These are phyloP conservation scores for Lasioglossum baleicum DNA, from an alignment of 1,140 invertebrate genomes.

Conservation along the genomic window DNA sequence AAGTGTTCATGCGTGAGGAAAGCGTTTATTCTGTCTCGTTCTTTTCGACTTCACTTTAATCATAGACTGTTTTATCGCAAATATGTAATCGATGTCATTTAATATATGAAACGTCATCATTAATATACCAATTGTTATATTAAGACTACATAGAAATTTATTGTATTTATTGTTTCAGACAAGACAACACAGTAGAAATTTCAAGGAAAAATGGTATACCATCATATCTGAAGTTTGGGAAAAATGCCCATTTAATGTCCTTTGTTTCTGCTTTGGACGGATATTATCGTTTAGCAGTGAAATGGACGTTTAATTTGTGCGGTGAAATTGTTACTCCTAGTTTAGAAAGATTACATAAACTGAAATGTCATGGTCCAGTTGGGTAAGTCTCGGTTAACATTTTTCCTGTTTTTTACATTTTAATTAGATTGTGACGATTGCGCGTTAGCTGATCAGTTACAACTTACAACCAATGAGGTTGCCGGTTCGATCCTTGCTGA, in stretches of 20 bases:
- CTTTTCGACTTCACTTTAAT: too few species aligned
- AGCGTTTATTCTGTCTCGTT: too few species aligned
- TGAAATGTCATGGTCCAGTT: conserved; percentile 94
- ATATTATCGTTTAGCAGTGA: conserved; percentile 92
- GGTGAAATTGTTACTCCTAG: conserved; percentile 89
- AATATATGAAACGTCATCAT: too few species aligned
- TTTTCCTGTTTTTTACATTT: too few species aligned
- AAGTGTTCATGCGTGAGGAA: too few species aligned
- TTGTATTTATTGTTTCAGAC: conserved; percentile 58
- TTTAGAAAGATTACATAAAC: conserved; percentile 84
- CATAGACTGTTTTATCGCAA: too few species aligned
- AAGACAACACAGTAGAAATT: conserved; percentile 88
- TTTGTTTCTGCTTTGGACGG: conserved; percentile 92
- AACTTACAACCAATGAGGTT: too few species aligned
- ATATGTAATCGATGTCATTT: too few species aligned
- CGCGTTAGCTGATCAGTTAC: too few species aligned
- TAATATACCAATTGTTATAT: too few species aligned
- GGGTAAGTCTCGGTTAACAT: conserved; percentile 80
- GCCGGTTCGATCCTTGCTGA: too few species aligned
- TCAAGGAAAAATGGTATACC: conserved; percentile 89
- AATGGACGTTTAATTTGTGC: conserved; percentile 95
- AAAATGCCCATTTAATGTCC: conserved; percentile 83
- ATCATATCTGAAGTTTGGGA: conserved; percentile 86
- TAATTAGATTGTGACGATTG: too few species aligned
- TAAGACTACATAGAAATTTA: not conserved